A percentile compares a stretch with the other conserved stretches of the same genome.
phyloP scores from a whole-genome alignment of 2,797 vertebrate genomes.

The Denticeps clupeoides region DNA sequence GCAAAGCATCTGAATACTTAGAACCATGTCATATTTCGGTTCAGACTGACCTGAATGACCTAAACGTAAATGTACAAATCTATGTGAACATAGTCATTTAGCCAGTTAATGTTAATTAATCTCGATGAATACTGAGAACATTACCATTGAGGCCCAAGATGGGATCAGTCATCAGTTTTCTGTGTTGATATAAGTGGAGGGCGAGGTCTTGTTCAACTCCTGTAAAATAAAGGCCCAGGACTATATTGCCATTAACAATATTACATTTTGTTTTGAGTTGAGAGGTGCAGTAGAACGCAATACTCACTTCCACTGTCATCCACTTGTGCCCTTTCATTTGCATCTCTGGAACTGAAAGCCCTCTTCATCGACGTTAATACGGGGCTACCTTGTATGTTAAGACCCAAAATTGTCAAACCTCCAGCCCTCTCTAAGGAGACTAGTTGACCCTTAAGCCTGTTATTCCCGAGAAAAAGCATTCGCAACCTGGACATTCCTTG shows the following conservation, averaged over 20 bases:
- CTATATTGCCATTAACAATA: neutral
- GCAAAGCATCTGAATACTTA: too few species aligned
- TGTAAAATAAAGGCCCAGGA: neutral
- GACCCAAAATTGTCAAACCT: constrained; percentile 36
- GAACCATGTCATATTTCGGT: too few species aligned
- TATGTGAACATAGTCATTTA: too few species aligned
- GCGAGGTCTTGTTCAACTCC: too few species aligned
- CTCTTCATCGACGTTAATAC: constrained; percentile 9
- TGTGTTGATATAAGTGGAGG: too few species aligned
- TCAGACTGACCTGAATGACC: too few species aligned
- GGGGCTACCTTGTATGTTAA: constrained; percentile 21
- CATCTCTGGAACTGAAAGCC: neutral
- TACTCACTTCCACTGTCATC: constrained; percentile 13
- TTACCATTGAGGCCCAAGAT: too few species aligned
- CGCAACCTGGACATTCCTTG: constrained; percentile 38
- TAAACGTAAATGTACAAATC: too few species aligned
- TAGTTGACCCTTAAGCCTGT: constrained; percentile 28
- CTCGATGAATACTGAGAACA: too few species aligned
- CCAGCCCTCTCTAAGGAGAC: constrained; percentile 20
- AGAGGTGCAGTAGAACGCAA: neutral
- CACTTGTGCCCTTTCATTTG: neutral
- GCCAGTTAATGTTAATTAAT: too few species aligned
- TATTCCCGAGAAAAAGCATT: constrained; percentile 43
- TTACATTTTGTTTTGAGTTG: too few species aligned
- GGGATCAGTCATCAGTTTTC: too few species aligned